Evolutionary conservation across 30 jellyfish, hydroid and myxozoan genomes (phyloP).

Genomic region (Hydra vulgaris): DNA sequence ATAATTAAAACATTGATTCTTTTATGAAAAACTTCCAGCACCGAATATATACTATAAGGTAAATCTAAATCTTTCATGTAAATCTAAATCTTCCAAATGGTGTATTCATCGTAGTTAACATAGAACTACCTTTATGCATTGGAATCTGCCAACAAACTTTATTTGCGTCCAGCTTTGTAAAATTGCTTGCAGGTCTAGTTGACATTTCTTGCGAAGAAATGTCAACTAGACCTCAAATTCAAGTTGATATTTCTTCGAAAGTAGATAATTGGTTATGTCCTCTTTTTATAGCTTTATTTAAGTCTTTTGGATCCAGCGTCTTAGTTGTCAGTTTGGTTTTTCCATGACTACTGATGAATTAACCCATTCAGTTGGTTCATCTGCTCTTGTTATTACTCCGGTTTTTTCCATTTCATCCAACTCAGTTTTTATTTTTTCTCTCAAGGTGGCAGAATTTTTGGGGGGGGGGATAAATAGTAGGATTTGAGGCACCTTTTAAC

Average conservation of each 20-base stretch:
- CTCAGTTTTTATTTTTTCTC: too few relatives aligned
- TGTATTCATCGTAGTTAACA: conserved; percentile 44
- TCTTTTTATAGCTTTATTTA: conserved; percentile 57
- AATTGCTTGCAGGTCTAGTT: conserved; percentile 46
- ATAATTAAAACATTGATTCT: conserved; percentile 31
- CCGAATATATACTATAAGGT: conserved; percentile 56
- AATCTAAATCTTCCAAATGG: conserved; percentile 64
- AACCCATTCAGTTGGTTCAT: conserved; percentile 69
- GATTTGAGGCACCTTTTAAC: conserved; percentile 39
- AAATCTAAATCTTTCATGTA: too few relatives aligned
- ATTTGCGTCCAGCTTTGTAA: conserved; percentile 58
- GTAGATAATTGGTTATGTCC: conserved; percentile 55
- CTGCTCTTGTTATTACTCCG: too few relatives aligned
- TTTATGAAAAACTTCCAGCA: conserved; percentile 40
- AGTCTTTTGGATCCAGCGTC: conserved; percentile 74
- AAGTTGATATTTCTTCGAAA: conserved; percentile 36
- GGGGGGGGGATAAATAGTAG: conserved; percentile 31
- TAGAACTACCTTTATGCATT: too few relatives aligned
- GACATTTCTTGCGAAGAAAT: too few relatives aligned
- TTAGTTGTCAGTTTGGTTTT: conserved; percentile 57
- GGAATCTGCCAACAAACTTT: too few relatives aligned
- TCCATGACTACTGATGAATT: conserved; percentile 33
- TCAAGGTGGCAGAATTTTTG: too few relatives aligned
- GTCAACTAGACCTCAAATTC: conserved; percentile 32
- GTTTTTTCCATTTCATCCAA: too few relatives aligned